Base-by-base conservation (phyloP, 2,797 vertebrate species). In the Rhinophrynus dorsalis region DNA sequence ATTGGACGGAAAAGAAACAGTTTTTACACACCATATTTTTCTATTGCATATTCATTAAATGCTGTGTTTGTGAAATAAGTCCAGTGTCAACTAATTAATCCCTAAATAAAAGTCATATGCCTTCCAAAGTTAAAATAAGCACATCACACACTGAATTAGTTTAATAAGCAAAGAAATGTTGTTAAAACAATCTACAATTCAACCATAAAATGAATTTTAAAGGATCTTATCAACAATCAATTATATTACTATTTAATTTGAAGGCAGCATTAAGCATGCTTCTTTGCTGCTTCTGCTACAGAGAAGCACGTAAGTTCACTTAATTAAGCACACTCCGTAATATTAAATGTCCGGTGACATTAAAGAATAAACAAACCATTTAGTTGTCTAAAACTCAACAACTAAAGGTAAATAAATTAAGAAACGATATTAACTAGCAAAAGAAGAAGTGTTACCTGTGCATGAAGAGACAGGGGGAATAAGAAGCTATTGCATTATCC, bases 21-120 rank as follows among this genome's bases (percentile, higher is more conserved):
- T 5, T 2, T 3, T 3, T 12, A 3, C 3, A 37, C 2, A 15
- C 5, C 3, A 15, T 2, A 40, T 9, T 8, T 5, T 3, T 3
- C 3, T 37, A 5, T 37, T 40, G n/a, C 9, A 84, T 84, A 78
- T 83, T 89, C 80, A 88, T 85, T 86, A 90, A 83, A 82, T 70
- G 79, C 56, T 78, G 77, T 68, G 80, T 67, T 74, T 79, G 78
- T 84, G 83, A 75, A 82, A 57, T 80, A 75, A 84, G 79, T 80
- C 86, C 81, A 79, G 66, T 84, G 75, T 81, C 82, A 85, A 81
- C 76, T 84, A 88, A 86, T 88, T 87, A 90, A 59, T 78, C 75
- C 62, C 75, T 55, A 68, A 74, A 78, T 21, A 80, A 62, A 85
- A 84, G 65, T 74, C 66, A 59, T 83, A 66, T 62, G 77, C 81